Percentiles rank a stretch among this genome's conserved stretches.
Conservation (phyloP, 1,140 invertebrate species). For the Lepidurus apus region DNA sequence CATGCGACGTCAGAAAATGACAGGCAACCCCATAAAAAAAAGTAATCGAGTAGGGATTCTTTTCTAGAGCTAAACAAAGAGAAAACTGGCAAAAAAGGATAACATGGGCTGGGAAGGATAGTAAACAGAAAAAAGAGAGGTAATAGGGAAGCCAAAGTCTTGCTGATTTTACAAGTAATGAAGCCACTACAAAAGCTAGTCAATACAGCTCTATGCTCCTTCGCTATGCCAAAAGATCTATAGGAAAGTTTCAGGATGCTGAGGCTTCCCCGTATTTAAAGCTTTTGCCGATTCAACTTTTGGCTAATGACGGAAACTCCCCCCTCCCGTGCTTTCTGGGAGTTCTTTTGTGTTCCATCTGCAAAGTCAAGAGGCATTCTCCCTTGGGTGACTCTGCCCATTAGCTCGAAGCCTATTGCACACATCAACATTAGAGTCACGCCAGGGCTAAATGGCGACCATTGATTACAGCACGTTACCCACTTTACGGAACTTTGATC, state of each 20-base stretch:
- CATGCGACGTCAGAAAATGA: conserved; percentile 6
- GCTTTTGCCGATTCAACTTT: conserved; percentile 18
- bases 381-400: conserved; percentile 16
- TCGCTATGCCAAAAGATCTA: not conserved
- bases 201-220: not conserved
- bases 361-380: conserved; percentile 15
- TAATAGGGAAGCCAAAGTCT: not conserved
- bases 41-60: not conserved
- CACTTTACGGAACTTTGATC: conserved; percentile 15
- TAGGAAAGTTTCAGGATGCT: conserved; percentile 4
- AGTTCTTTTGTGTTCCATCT: conserved; percentile 3
- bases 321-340: not conserved
- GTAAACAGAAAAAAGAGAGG: no score
- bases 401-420: conserved; percentile 17
- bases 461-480: conserved; percentile 21
- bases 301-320: conserved; percentile 17
- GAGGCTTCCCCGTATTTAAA: not conserved
- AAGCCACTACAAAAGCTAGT: not conserved
- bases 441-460: conserved; percentile 16
- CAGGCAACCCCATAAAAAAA: not conserved
- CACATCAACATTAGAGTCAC: conserved; percentile 18
- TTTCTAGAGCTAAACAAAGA: not conserved
- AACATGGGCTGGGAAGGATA: no score
- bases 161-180: not conserved
- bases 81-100: no score